Base-by-base conservation (phyloP, 2,888 invertebrate species). In the Bellardia pandia region DNA sequence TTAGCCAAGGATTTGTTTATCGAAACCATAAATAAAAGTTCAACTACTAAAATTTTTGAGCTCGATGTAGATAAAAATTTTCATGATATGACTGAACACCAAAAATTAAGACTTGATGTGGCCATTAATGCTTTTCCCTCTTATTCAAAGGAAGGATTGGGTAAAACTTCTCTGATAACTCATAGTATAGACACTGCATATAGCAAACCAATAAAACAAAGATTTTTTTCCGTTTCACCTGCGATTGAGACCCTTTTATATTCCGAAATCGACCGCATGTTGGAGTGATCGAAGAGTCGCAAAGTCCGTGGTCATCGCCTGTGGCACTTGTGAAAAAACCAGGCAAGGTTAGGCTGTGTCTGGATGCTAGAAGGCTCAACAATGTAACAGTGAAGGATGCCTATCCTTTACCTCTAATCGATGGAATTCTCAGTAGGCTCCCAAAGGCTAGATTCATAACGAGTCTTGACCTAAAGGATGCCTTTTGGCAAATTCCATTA, bases 261-360 rank as follows among this genome's bases (percentile, higher is more conserved):
- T 56, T 5, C 56, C 1, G 23, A 56, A 56, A 56, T 56, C 8
- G 66, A 53, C 30, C 51, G 77, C 2, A 77, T 77, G 53, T 7
- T 66, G 2, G 14, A 2, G 60, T 82, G 2, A 75, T 82, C 8
- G 75, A 82, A 14, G 82, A 42, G n/a, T 53, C 56, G 0, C 68
- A 75, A 14, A 83, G 76, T 40, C 40, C 53, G 0, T 74, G 81
- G 81, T 40, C 53, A 40, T 74, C 66, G 23, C 76, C 69, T 40
- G 60, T 56, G 6, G 62, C 75, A 2, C 11, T 83, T 2, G 58
- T 83, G 7, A 6, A 56, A 2, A 83, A 83, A 40, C 69, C 76
- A 2, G 69, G 81, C 5, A 75, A 74, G 66, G 74, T 81, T 1
- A 45, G 72, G 30, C 42, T 81, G 30, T 81, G 74, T n/a, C 13